Evolutionary conservation across 2,113 vertebrate species (phyloP).

Genomic region (Eira barbara): DNA sequence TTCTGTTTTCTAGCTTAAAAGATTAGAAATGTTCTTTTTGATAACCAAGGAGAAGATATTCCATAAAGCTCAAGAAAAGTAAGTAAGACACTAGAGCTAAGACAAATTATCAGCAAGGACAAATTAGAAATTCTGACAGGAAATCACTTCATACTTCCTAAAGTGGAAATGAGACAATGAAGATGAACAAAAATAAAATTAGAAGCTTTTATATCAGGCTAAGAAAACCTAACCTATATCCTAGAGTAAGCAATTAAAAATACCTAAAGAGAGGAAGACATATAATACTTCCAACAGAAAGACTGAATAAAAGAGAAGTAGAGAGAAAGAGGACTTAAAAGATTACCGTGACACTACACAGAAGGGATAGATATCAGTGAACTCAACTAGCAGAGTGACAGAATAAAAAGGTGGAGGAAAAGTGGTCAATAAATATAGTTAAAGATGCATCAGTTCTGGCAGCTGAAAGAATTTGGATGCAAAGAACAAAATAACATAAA

Average conservation of each 20-base stretch:
- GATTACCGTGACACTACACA: background rate
- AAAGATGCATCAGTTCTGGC: background rate
- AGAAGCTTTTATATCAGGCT: background rate
- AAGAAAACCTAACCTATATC: background rate
- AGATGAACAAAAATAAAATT: constrained; percentile 15
- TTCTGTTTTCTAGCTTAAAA: too few relatives aligned
- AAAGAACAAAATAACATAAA: background rate
- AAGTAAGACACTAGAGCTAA: background rate
- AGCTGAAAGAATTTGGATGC: background rate
- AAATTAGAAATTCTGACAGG: background rate
- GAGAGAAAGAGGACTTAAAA: background rate
- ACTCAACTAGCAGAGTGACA: background rate
- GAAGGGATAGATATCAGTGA: background rate
- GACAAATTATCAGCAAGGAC: background rate
- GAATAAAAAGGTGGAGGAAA: background rate
- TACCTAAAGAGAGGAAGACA: background rate
- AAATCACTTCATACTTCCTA: background rate
- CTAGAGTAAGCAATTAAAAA: constrained; percentile 15
- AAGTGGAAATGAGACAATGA: background rate
- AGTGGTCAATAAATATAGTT: background rate
- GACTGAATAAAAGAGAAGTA: background rate
- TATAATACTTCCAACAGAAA: background rate
- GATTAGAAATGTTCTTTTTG: too few relatives aligned
- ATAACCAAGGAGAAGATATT: background rate
- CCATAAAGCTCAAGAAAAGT: background rate